Percentiles rank a stretch among this genome's conserved stretches.
Evolutionary conservation across 2,888 invertebrate genomes (phyloP).

Genomic region (Acanthosepion pharaonis): DNA sequence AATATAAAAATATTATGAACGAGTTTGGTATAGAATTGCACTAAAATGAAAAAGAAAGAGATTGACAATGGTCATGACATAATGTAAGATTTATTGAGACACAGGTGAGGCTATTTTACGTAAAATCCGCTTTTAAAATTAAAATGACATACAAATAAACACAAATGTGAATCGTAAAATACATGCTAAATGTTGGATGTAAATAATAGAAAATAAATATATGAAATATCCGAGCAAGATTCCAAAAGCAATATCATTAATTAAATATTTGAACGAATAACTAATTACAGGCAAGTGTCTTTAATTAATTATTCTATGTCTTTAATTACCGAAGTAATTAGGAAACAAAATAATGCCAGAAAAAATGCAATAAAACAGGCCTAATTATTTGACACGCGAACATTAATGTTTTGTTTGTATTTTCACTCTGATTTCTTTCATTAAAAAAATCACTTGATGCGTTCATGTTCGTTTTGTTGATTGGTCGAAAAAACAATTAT

Average conservation of each 20-base stretch:
- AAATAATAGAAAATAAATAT: no score
- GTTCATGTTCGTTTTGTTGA: neutral
- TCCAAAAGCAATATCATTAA: neutral
- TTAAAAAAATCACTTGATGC: neutral
- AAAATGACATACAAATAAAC: no score
- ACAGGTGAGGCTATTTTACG: no score
- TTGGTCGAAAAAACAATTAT: neutral
- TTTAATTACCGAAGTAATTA: neutral
- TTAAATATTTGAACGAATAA: neutral
- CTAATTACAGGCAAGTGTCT: neutral
- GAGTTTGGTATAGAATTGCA: no score
- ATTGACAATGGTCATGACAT: no score
- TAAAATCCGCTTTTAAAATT: no score
- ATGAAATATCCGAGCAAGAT: neutral
- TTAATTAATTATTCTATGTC: neutral
- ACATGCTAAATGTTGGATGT: no score
- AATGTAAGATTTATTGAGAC: no score
- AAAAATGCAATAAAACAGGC: neutral
- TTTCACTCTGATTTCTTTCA: no score
- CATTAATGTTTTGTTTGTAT: neutral
- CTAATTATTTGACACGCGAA: neutral
- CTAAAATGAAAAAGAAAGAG: no score
- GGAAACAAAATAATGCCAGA: neutral
- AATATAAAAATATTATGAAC: no score
- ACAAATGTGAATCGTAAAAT: no score